Evolutionary conservation across 2,113 vertebrate species (phyloP).

Genomic region (Phyllostomus hastatus): DNA sequence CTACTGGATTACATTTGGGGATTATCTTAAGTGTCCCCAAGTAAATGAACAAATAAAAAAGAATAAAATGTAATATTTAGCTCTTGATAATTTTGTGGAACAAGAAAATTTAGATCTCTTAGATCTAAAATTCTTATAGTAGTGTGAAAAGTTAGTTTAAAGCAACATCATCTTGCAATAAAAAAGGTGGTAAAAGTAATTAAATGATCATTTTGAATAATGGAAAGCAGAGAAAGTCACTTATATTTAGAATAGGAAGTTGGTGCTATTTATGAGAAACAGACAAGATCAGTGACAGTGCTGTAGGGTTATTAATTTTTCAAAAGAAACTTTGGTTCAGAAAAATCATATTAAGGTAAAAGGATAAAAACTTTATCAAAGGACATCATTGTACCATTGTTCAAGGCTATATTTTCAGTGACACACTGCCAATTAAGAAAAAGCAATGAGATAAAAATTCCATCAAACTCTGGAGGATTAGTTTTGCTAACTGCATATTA

Average conservation of each 20-base stretch:
- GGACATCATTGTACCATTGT: background rate
- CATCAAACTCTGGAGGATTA: conserved; percentile 55
- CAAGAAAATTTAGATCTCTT: background rate
- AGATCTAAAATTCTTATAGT: background rate
- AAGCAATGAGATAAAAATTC: conserved; percentile 61
- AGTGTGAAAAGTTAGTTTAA: background rate
- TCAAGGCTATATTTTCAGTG: conserved; percentile 31
- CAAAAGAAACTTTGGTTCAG: background rate
- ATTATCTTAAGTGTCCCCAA: background rate
- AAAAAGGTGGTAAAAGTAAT: background rate
- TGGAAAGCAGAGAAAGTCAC: background rate
- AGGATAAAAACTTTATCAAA: conserved; percentile 37
- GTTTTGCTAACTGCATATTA: conserved; percentile 49
- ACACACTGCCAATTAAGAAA: conserved; percentile 43
- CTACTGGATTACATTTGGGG: background rate
- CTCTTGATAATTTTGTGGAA: background rate
- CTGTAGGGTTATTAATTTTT: background rate
- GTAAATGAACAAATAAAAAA: background rate
- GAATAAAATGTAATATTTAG: background rate
- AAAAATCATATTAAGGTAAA: conserved; percentile 31
- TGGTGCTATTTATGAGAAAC: background rate
- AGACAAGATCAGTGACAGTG: background rate
- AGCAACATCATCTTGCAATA: background rate
- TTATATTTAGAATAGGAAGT: conserved; percentile 2
- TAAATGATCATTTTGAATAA: background rate